Conservation (phyloP, 2,888 invertebrate genomes). For the Nomada lathburiana region DNA sequence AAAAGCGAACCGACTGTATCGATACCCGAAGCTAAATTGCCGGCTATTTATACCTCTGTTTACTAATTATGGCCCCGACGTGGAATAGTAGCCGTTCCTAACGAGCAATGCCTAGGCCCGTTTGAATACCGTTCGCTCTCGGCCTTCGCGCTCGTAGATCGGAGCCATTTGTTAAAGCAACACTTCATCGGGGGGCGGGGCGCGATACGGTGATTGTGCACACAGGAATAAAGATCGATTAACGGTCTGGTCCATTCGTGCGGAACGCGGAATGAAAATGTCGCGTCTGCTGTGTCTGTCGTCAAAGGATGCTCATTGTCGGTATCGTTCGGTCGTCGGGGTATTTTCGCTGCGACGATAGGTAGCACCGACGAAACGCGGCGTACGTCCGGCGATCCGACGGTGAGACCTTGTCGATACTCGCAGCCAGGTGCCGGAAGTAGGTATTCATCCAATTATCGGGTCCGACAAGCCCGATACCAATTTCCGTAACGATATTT, state of each 20-base stretch:
- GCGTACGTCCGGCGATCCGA: neutral
- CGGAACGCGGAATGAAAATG: conserved; percentile 10
- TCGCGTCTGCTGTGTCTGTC: neutral
- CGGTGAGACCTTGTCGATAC: conserved; percentile 5
- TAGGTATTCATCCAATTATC: conserved; percentile 72
- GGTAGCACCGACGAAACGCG: neutral
- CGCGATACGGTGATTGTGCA: neutral
- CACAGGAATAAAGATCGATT: conserved; percentile 18
- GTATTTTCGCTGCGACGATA: neutral
- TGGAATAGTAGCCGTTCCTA: neutral
- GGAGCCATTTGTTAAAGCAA: neutral
- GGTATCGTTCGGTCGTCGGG: too few relatives aligned
- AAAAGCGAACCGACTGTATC: conserved; percentile 5
- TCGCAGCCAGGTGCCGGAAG: conserved; percentile 59
- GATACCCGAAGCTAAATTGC: neutral
- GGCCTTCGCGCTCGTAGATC: neutral
- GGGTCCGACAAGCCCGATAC: conserved; percentile 61
- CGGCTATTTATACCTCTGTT: neutral
- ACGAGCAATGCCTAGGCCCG: neutral
- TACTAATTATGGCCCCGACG: neutral
- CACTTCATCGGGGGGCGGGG: neutral
- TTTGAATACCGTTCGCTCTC: neutral
- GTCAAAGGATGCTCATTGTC: too few relatives aligned
- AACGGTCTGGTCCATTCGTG: neutral
- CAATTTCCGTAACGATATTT: conserved; percentile 74